These are phyloP conservation scores for Eospalax fontanierii DNA, from an alignment of 2,797 vertebrate species.

Conservation along the genomic window DNA sequence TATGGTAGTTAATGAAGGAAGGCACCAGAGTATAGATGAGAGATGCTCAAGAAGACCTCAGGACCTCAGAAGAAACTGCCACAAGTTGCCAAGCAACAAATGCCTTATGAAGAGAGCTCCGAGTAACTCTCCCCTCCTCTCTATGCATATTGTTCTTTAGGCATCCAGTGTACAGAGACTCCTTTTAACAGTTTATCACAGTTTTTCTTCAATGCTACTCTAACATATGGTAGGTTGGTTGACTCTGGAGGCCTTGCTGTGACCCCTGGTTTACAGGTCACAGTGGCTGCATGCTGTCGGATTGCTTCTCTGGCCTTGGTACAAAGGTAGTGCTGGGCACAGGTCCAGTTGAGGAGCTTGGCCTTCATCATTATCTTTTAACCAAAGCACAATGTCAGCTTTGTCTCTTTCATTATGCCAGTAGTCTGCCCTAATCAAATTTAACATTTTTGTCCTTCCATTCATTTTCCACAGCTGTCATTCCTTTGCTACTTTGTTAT, in stretches of 20 bases:
- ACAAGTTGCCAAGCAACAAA: conserved; percentile 53
- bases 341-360: conserved; percentile 62
- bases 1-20: background rate
- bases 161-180: background rate
- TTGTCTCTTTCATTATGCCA: conserved; percentile 72
- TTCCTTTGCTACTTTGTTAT: conserved; percentile 49
- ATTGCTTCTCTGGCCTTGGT: conserved; percentile 51
- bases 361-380: conserved; percentile 72
- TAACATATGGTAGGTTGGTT: background rate
- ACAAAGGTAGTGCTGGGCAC: conserved; percentile 64
- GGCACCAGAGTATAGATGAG: background rate
- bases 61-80: conserved; percentile 31
- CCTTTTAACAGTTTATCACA: conserved; percentile 51
- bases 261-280: conserved; percentile 47
- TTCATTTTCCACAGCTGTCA: conserved; percentile 57
- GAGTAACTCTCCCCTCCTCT: background rate
- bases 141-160: conserved; percentile 38
- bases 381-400: conserved; percentile 71
- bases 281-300: conserved; percentile 34
- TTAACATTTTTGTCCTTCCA: conserved; percentile 73
- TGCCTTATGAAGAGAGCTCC: conserved; percentile 33
- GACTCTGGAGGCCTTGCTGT: conserved; percentile 10
- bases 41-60: conserved; percentile 20
- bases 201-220: background rate
- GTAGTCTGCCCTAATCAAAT: conserved; percentile 70